phyloP scores from a whole-genome alignment of 2,113 vertebrate species.

The Heteronetta atricapilla region DNA sequence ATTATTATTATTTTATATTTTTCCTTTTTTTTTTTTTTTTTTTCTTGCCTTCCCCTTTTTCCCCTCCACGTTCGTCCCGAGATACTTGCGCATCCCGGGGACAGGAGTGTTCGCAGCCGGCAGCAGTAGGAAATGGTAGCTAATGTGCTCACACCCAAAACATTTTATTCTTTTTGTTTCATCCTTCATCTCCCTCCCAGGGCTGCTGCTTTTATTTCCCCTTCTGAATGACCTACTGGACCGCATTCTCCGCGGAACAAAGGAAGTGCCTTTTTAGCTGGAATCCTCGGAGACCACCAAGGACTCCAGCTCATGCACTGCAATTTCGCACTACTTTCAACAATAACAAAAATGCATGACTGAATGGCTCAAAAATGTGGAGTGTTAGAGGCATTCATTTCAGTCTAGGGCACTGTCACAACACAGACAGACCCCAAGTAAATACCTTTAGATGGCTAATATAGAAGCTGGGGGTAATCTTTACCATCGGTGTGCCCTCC shows the following conservation, averaged over 20 bases:
- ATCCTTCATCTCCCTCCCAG: slow-evolving; percentile 77
- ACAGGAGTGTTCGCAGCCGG: slow-evolving; percentile 65
- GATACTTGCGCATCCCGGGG: background rate
- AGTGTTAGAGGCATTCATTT: slow-evolving; percentile 81
- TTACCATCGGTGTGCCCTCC: slow-evolving; percentile 65
- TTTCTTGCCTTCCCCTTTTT: no score
- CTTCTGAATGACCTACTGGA: slow-evolving; percentile 86
- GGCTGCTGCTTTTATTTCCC: slow-evolving; percentile 84
- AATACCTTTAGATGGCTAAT: slow-evolving; percentile 75
- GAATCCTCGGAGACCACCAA: slow-evolving; percentile 95
- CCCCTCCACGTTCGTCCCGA: background rate
- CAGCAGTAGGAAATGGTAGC: slow-evolving; percentile 77
- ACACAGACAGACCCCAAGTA: slow-evolving; percentile 81
- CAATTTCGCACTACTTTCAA: slow-evolving; percentile 83
- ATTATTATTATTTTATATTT: background rate
- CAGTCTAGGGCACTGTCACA: slow-evolving; percentile 81
- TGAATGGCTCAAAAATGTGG: slow-evolving; percentile 85
- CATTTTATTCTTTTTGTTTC: slow-evolving; percentile 81
- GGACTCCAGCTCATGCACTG: slow-evolving; percentile 82
- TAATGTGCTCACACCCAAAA: slow-evolving; percentile 78
- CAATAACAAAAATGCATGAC: slow-evolving; percentile 90
- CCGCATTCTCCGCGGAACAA: slow-evolving; percentile 92
- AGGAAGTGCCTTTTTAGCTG: slow-evolving; percentile 86
- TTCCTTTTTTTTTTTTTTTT: fast-evolving
- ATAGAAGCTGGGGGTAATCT: slow-evolving; percentile 69